phyloP scores from a whole-genome alignment of 2,113 vertebrate species.

The Rhodinocichla rosea region DNA sequence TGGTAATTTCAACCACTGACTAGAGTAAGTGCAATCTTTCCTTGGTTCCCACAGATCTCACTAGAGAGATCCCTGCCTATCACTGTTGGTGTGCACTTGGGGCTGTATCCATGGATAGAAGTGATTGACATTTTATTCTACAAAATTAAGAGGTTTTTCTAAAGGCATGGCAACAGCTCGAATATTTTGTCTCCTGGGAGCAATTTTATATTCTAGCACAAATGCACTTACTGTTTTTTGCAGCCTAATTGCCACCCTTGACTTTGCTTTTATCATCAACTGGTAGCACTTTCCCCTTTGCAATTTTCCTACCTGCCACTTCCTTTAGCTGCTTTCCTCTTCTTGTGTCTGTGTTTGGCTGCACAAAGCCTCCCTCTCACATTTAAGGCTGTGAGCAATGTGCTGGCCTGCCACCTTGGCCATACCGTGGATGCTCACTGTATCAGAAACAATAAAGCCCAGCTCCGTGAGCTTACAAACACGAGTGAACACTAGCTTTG shows the following conservation, averaged over 20 bases:
- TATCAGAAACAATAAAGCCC: constrained; percentile 51
- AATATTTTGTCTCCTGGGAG: neutral
- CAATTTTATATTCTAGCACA: neutral
- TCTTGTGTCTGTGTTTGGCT: neutral
- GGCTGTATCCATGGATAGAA: neutral
- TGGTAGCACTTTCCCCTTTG: neutral
- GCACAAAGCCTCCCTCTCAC: neutral
- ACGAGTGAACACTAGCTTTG: neutral
- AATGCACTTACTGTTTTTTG: neutral
- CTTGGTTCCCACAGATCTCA: neutral
- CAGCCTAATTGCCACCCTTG: neutral
- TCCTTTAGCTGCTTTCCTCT: neutral
- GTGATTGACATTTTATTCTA: neutral
- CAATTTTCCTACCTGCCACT: neutral
- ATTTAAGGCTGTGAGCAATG: neutral
- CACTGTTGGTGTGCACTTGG: neutral
- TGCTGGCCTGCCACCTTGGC: neutral
- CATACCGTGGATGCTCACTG: constrained; percentile 3
- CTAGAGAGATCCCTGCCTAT: neutral
- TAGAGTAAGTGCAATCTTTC: neutral
- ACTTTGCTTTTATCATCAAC: neutral
- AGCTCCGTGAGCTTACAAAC: neutral
- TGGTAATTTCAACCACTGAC: neutral
- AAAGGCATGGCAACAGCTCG: neutral
- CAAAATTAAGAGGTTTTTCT: neutral